Evolutionary conservation across 2,888 invertebrate genomes (phyloP).

Genomic region (Limnephilus lunatus): DNA sequence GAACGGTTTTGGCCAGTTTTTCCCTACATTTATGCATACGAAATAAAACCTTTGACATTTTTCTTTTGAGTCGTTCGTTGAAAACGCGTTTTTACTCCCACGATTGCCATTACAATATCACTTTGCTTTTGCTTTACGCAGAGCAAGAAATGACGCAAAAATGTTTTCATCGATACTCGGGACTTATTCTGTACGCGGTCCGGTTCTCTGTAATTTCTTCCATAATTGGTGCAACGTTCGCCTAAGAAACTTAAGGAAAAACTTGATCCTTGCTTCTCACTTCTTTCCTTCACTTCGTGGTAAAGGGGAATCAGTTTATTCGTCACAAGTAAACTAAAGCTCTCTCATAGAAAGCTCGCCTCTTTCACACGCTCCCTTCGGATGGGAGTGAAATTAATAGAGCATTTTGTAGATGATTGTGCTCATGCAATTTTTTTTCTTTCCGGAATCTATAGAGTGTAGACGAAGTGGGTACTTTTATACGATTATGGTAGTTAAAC

Average conservation of each 20-base stretch:
- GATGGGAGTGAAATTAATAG: neutral
- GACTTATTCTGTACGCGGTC: constrained; percentile 18
- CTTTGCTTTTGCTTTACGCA: constrained; percentile 14
- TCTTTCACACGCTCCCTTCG: neutral
- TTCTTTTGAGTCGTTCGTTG: neutral
- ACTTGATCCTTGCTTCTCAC: neutral
- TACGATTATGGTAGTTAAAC: neutral
- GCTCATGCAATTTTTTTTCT: neutral
- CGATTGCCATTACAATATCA: neutral
- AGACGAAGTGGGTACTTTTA: neutral
- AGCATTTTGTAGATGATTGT: neutral
- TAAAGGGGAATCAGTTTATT: neutral
- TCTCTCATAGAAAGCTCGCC: neutral
- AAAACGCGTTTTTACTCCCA: neutral
- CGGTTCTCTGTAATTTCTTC: constrained; percentile 32
- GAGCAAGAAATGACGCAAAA: constrained; percentile 6
- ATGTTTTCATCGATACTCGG: constrained; percentile 2
- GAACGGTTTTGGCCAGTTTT: neutral
- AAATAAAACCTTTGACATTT: neutral
- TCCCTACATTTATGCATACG: neutral
- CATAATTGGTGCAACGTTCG: constrained; percentile 36
- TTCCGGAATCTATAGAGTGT: neutral
- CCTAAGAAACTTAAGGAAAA: constrained; percentile 22
- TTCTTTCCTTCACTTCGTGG: constrained; percentile 3
- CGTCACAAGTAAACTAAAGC: neutral